Evolutionary conservation across 2,797 vertebrate species (phyloP).

Genomic region (Diplodus puntazzo): DNA sequence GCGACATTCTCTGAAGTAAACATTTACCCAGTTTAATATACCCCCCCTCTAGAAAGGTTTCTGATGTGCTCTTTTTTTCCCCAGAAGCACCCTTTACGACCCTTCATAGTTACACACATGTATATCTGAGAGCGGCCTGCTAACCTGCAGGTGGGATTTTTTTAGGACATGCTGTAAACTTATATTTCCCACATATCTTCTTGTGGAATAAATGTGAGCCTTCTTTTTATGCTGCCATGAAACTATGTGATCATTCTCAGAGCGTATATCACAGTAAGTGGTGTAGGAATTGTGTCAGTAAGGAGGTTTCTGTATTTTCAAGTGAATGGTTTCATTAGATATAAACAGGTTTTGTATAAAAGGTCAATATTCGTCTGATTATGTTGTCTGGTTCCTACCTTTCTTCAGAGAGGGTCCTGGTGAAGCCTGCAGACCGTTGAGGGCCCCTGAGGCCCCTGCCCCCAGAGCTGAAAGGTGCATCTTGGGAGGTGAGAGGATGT

Average conservation of each 20-base stretch:
- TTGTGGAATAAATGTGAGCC: background rate
- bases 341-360: background rate
- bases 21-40: conserved; percentile 49
- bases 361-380: background rate
- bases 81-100: too few species aligned
- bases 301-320: background rate
- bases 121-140: background rate
- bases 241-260: background rate
- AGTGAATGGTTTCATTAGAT: background rate
- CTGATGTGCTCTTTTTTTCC: background rate
- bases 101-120: background rate
- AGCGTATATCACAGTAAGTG: background rate
- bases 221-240: background rate
- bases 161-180: background rate
- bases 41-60: background rate
- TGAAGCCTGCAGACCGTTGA: conserved; percentile 85
- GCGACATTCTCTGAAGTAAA: conserved; percentile 20
- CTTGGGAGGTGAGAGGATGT: conserved; percentile 92
- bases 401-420: conserved; percentile 83
- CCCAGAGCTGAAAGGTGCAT: conserved; percentile 91
- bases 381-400: conserved; percentile 51
- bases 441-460: conserved; percentile 81
- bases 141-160: conserved; percentile 1
- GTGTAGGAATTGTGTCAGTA: background rate
- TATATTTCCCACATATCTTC: background rate